A percentile compares a stretch with the other conserved stretches of the same genome.
These are phyloP conservation scores for Ligdia adustata DNA, from an alignment of 2,888 invertebrate species.

Conservation along the genomic window DNA sequence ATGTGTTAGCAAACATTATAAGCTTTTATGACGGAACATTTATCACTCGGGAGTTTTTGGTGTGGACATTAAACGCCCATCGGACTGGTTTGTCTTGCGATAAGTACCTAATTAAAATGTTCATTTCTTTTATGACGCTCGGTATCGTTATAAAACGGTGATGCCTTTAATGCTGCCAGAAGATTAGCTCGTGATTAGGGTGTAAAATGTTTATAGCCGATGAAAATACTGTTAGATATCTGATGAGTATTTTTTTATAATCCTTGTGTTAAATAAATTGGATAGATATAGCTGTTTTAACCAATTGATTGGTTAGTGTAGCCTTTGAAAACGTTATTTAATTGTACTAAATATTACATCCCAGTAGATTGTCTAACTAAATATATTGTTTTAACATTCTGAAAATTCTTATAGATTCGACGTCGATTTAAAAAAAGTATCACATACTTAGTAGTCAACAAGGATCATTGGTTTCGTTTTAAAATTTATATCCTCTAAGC, in stretches of 20 bases:
- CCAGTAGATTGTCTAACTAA: too few species aligned
- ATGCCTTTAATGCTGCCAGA: constrained; percentile 30
- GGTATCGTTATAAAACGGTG: constrained; percentile 31
- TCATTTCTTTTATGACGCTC: constrained; percentile 35
- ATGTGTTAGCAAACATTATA: constrained; percentile 42
- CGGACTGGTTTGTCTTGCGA: constrained; percentile 33
- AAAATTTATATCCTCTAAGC: too few species aligned
- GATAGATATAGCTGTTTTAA: too few species aligned
- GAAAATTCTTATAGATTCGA: too few species aligned
- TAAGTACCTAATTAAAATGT: constrained; percentile 37
- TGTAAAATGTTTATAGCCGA: constrained; percentile 32
- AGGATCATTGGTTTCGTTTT: too few species aligned
- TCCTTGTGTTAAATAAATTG: constrained; percentile 23
- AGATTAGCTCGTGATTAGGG: constrained; percentile 34
- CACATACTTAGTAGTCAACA: too few species aligned
- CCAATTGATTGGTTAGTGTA: constrained; percentile 10
- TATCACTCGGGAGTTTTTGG: constrained; percentile 28
- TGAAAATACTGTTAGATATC: constrained; percentile 26
- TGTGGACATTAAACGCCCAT: constrained; percentile 34
- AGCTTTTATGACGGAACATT: constrained; percentile 44
- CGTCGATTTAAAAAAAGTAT: too few species aligned
- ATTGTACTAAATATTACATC: too few species aligned
- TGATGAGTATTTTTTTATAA: constrained; percentile 27
- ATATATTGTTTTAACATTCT: too few species aligned
- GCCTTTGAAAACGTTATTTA: too few species aligned